Conservation (phyloP, 2,113 vertebrate species). For the Psittacus erithacus region DNA sequence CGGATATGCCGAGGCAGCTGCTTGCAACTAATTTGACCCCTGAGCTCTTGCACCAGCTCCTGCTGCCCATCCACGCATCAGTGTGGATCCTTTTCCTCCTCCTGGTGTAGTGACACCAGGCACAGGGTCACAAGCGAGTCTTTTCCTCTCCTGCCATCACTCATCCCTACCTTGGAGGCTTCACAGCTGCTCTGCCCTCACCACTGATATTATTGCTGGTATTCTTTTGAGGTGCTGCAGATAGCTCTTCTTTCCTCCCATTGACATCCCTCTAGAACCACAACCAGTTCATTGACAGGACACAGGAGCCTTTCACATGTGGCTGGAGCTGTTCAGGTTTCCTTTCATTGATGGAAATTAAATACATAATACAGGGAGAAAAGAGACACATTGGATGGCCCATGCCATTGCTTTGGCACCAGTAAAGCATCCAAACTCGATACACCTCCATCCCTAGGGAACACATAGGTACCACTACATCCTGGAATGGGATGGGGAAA, state of each 20-base stretch:
- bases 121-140: accelerated
- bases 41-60: neutral
- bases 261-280: accelerated
- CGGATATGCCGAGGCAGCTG: neutral
- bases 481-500: accelerated
- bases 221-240: neutral
- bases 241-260: accelerated
- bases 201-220: neutral
- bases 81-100: neutral
- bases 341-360: neutral
- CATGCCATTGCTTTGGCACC: accelerated
- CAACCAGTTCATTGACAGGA: neutral
- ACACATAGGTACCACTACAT: accelerated
- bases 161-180: neutral
- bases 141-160: neutral
- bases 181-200: neutral
- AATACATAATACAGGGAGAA: neutral
- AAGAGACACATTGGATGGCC: accelerated
- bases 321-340: neutral
- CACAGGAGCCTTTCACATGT: neutral
- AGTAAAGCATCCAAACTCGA: neutral
- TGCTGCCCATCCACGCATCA: accelerated
- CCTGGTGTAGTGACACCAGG: accelerated
- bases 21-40: neutral
- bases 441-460: neutral